phyloP scores from a whole-genome alignment of 2,113 vertebrate genomes.

The Mustela nigripes region DNA sequence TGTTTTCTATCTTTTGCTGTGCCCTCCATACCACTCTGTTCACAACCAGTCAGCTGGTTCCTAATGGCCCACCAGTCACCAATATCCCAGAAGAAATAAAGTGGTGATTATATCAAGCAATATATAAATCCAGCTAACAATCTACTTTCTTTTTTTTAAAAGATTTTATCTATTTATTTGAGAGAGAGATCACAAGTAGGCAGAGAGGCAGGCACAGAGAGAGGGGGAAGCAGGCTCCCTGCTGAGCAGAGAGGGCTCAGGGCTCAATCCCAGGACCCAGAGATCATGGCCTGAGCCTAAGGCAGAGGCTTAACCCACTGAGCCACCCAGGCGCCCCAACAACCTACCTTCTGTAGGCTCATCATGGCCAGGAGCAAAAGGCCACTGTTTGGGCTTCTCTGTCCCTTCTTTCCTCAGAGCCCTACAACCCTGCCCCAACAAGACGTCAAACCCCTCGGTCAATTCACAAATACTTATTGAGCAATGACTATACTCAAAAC shows the following conservation, averaged over 20 bases:
- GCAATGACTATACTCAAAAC: neutral
- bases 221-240: too few relatives aligned
- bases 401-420: neutral
- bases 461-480: neutral
- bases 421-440: neutral
- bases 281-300: too few relatives aligned
- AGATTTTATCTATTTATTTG: too few relatives aligned
- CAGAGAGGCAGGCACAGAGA: too few relatives aligned
- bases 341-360: neutral
- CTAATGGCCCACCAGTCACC: neutral
- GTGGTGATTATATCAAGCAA: neutral
- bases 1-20: neutral
- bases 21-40: neutral
- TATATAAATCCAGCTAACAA: conserved; percentile 1
- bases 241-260: too few relatives aligned
- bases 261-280: too few relatives aligned
- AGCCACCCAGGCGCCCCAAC: neutral
- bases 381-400: neutral
- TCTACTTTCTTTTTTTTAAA: neutral
- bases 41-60: neutral
- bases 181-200: too few relatives aligned
- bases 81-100: conserved; percentile 42
- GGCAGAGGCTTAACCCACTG: too few relatives aligned
- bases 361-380: neutral
- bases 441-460: neutral